These are phyloP conservation scores for Sisor rabdophorus DNA, from an alignment of 2,113 vertebrate genomes.

Conservation along the genomic window DNA sequence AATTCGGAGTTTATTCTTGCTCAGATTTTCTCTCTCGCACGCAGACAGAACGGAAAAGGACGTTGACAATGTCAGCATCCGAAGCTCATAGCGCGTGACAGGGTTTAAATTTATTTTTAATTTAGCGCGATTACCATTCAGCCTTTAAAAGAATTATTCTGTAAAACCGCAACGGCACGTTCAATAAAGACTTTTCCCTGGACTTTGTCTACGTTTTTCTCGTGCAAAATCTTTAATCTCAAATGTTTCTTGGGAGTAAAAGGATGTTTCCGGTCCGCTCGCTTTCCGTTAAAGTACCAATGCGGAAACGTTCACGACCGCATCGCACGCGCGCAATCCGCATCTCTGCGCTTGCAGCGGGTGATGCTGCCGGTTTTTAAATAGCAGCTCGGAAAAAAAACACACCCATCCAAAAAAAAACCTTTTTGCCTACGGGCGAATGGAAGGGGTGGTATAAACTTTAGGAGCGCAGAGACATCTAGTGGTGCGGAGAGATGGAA, in stretches of 20 bases:
- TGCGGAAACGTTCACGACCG: neutral
- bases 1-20: neutral
- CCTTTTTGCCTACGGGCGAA: constrained; percentile 40
- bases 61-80: constrained; percentile 13
- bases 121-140: constrained; percentile 5
- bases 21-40: neutral
- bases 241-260: neutral
- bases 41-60: neutral
- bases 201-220: neutral
- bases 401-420: constrained; percentile 59
- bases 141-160: neutral
- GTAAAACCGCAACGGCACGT: neutral
- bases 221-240: neutral
- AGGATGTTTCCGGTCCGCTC: neutral
- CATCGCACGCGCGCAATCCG: neutral
- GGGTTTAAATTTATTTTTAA: neutral
- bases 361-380: neutral
- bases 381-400: constrained; percentile 47
- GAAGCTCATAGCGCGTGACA: neutral
- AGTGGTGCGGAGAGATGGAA: neutral
- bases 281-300: neutral
- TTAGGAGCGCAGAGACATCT: constrained; percentile 45
- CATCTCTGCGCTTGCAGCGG: neutral
- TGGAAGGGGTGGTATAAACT: neutral
- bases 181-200: neutral